Percentiles rank a stretch among this genome's conserved stretches.
Conservation (phyloP, 1,140 invertebrate species). For the Bursaphelenchus mucronatus region DNA sequence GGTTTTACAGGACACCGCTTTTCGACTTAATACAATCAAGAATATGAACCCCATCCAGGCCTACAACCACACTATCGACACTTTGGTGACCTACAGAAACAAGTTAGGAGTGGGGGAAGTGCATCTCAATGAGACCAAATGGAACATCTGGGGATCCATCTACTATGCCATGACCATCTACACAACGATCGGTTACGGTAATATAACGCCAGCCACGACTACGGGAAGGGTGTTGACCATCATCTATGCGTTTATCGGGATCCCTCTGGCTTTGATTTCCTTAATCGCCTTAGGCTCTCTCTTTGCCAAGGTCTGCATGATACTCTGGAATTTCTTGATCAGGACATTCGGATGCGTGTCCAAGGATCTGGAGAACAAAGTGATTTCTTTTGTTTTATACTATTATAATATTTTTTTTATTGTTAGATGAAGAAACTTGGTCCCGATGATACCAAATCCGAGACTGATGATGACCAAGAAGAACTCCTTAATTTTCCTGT, state of each 20-base stretch:
- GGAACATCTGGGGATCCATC: constrained; percentile 44
- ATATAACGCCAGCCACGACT: constrained; percentile 73
- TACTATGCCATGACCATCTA: constrained; percentile 45
- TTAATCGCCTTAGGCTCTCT: constrained; percentile 38
- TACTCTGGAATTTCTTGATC: constrained; percentile 38
- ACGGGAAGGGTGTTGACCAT: constrained; percentile 79
- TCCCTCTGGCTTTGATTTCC: constrained; percentile 56
- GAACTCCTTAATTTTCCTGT: constrained; percentile 49
- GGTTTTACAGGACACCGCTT: constrained; percentile 39
- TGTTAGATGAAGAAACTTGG: not conserved
- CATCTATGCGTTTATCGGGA: constrained; percentile 69
- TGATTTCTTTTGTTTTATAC: constrained; percentile 7
- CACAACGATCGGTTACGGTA: constrained; percentile 70
- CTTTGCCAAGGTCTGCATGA: constrained; percentile 37
- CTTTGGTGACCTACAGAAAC: constrained; percentile 34
- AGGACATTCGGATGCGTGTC: constrained; percentile 42
- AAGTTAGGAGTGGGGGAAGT: constrained; percentile 33
- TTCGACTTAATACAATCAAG: constrained; percentile 45
- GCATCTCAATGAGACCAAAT: constrained; percentile 39
- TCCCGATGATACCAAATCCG: constrained; percentile 8
- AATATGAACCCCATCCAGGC: constrained; percentile 40
- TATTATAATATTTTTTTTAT: constrained; percentile 4
- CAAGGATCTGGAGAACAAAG: constrained; percentile 46
- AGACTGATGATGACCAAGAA: constrained; percentile 39
- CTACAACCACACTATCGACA: constrained; percentile 45